These are phyloP conservation scores for Lepidocyrtoides sp. DNA, from an alignment of 2,888 invertebrate genomes.

Conservation along the genomic window DNA sequence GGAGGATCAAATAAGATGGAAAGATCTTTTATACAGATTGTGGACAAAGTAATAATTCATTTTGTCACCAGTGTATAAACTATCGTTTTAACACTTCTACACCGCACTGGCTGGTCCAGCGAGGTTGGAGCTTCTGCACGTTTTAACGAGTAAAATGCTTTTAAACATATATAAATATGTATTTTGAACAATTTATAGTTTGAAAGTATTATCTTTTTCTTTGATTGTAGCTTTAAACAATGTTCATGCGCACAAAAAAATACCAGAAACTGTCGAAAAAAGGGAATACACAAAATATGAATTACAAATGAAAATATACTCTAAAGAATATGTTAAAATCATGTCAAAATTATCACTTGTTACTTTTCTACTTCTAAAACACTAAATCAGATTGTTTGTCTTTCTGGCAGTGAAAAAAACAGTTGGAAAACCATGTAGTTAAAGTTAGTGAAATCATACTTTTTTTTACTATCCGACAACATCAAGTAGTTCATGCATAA, in stretches of 20 bases:
- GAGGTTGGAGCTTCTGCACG: too few species aligned
- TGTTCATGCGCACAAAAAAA: too few species aligned
- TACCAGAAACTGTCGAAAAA: too few species aligned
- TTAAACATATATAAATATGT: too few species aligned
- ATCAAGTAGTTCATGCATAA: conserved; percentile 42
- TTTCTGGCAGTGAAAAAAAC: conserved; percentile 59
- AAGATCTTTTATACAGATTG: conserved; percentile 57
- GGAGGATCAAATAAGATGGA: conserved; percentile 14
- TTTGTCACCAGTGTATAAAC: conserved; percentile 66
- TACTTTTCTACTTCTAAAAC: background rate
- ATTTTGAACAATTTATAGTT: too few species aligned
- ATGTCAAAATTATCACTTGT: too few species aligned
- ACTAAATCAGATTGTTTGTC: conserved; percentile 11
- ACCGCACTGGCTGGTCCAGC: background rate
- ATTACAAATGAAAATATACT: too few species aligned
- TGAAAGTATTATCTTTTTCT: too few species aligned
- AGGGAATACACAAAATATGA: too few species aligned
- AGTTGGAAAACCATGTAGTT: conserved; percentile 30
- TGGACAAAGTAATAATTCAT: conserved; percentile 53
- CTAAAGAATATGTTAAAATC: too few species aligned
- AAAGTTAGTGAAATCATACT: conserved; percentile 13
- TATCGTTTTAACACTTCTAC: conserved; percentile 38
- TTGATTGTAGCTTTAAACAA: too few species aligned
- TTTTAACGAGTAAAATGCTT: too few species aligned
- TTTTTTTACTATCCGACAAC: conserved; percentile 37